phyloP scores from a whole-genome alignment of 1,140 invertebrate genomes.

The Nasonia longicornis region DNA sequence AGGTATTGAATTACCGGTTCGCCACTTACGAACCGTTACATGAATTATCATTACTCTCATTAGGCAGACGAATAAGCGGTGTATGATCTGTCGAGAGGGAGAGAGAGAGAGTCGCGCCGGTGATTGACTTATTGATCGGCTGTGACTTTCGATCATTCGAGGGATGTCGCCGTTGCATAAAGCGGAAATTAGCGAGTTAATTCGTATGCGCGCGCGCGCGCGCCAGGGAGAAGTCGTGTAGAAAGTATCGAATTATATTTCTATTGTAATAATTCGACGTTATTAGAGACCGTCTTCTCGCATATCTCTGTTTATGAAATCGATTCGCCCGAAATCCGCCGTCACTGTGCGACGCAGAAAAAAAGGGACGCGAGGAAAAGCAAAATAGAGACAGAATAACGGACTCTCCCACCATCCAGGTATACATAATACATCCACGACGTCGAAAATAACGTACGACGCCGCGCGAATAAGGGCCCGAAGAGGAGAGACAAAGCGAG shows the following conservation, averaged over 20 bases:
- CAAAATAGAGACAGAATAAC: neutral
- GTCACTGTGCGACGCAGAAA: neutral
- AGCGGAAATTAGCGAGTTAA: neutral
- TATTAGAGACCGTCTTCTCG: too few species aligned
- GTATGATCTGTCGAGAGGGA: neutral
- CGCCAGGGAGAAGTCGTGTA: too few species aligned
- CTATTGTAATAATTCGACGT: too few species aligned
- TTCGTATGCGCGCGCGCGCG: too few species aligned
- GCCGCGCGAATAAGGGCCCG: conserved; percentile 5
- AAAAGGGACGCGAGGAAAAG: neutral
- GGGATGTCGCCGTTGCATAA: neutral
- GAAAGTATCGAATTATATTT: too few species aligned
- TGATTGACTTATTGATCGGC: conserved; percentile 9
- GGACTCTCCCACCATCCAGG: conserved; percentile 44
- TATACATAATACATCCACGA: neutral
- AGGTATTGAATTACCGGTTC: neutral
- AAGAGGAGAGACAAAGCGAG: conserved; percentile 27
- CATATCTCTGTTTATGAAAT: too few species aligned
- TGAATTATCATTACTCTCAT: conserved; percentile 5
- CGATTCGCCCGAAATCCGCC: neutral
- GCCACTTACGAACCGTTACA: neutral
- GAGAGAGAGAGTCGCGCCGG: neutral
- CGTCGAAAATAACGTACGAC: conserved; percentile 13
- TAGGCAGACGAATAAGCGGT: conserved; percentile 1
- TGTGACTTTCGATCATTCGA: neutral